Evolutionary conservation across 2,797 vertebrate species (phyloP), one percentile per base, ranked within the genome.

Genomic region (Danio jaintianensis): DNA sequence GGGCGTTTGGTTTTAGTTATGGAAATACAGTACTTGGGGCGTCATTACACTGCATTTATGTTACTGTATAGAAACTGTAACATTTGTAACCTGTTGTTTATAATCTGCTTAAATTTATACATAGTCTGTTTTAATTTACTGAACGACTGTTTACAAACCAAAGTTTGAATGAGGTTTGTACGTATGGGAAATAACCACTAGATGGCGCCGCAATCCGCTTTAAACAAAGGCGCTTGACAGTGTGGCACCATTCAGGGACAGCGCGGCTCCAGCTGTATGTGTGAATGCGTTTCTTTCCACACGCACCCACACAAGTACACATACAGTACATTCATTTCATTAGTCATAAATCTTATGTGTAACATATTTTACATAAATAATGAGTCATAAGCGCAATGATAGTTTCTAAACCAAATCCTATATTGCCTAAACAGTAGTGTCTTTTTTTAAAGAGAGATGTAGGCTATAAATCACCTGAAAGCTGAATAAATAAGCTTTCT

Each of bases 241-340:
- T 53, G 36, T n/a, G 18, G 56, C 67, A 53, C 56, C 75, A 70
- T 79, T 62, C 38, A 71, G 77, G 10, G 67, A 79, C 67, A 62
- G 62, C 74, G 7, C 74, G 53, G 16, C 3, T 10, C 45, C 45
- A 47, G 9, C 6, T 48, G 15, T 58, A 29, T 42, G 50, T 55
- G 36, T 45, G 15, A 47, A 47, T 38, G 42, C 55, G 40, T 58
- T 38, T 59, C 63, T 68, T 7, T 78, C n/a, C 36, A 62, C 45
- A 18, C 75, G 75, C 11, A 36, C 61, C 45, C 45, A 47, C 29
- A 29, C 29, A 29, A 29, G 85, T 82, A 88, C 83, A 50, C 7
- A 1, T 29, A 18, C 15, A 67, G 29, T 29, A 3, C 29, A 29
- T 29, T 29, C 29, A 29, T 29, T 29, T 29, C 29, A 29, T 29